Conservation (phyloP, 2,888 invertebrate genomes). For the Lypha dubia region DNA sequence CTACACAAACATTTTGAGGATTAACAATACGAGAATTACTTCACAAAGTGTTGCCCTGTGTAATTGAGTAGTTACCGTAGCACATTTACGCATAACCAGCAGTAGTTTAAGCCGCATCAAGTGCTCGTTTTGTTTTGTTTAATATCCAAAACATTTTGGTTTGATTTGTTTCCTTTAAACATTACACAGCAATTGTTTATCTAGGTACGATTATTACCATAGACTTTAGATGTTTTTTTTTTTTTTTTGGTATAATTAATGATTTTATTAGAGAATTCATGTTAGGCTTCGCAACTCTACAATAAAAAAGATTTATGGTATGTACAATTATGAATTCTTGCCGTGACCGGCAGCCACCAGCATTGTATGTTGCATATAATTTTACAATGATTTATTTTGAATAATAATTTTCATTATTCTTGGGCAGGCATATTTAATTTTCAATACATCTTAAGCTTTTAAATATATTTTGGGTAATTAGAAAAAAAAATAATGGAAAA, state of each 20-base stretch:
- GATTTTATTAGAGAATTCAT: constrained; percentile 63
- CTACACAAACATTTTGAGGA: too few species aligned
- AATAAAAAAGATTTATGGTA: constrained; percentile 35
- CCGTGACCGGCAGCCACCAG: constrained; percentile 70
- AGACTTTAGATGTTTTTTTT: neutral
- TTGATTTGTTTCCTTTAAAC: neutral
- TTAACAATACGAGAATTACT: too few species aligned
- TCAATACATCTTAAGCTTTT: constrained; percentile 27
- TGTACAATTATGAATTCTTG: constrained; percentile 52
- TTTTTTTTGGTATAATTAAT: constrained; percentile 63
- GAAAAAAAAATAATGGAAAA: constrained; percentile 5
- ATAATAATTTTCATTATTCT: constrained; percentile 36
- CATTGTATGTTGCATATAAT: constrained; percentile 34
- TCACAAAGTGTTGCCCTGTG: neutral
- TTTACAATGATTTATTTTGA: constrained; percentile 12
- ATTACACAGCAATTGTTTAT: constrained; percentile 29
- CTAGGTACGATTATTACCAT: neutral
- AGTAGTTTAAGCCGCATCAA: neutral
- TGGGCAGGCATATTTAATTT: constrained; percentile 44
- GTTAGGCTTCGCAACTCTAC: constrained; percentile 44
- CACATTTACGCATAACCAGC: neutral
- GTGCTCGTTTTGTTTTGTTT: neutral
- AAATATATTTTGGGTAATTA: constrained; percentile 42
- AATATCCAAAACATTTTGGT: neutral
- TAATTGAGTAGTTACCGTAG: neutral